Conservation (phyloP, 2,113 vertebrate genomes). For the Coturnix japonica region DNA sequence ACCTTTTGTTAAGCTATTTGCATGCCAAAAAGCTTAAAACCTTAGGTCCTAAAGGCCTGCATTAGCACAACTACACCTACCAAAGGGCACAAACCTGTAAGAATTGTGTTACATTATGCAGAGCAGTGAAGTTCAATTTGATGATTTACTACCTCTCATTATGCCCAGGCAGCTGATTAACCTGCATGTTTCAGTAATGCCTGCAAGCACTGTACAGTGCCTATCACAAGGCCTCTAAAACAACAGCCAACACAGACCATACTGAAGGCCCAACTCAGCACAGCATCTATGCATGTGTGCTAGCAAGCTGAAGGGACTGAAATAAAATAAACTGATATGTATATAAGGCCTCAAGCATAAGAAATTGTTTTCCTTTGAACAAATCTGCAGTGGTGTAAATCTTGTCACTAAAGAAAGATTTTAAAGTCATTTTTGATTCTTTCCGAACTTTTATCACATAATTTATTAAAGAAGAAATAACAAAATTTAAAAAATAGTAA, state of each 20-base stretch:
- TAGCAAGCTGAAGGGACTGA: background rate
- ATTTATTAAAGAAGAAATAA: background rate
- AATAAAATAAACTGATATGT: background rate
- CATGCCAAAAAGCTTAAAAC: background rate
- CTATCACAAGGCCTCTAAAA: background rate
- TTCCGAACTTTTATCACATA: background rate
- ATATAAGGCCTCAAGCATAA: background rate
- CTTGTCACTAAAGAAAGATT: background rate
- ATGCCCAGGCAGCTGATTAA: background rate
- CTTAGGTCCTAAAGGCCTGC: background rate
- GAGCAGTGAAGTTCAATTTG: background rate
- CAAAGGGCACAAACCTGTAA: background rate
- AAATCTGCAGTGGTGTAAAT: background rate
- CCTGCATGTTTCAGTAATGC: background rate
- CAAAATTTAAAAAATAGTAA: background rate
- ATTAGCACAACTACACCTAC: background rate
- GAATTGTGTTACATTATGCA: background rate
- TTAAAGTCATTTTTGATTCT: background rate
- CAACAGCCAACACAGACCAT: background rate
- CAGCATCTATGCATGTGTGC: background rate
- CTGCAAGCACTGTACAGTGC: background rate
- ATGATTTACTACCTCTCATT: background rate
- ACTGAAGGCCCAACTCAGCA: background rate
- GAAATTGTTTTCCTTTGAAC: background rate
- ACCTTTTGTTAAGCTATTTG: background rate